A percentile compares a stretch with the other conserved stretches of the same genome.
Conservation (phyloP, 1,140 invertebrate species). For the Vollenhovia emeryi region DNA sequence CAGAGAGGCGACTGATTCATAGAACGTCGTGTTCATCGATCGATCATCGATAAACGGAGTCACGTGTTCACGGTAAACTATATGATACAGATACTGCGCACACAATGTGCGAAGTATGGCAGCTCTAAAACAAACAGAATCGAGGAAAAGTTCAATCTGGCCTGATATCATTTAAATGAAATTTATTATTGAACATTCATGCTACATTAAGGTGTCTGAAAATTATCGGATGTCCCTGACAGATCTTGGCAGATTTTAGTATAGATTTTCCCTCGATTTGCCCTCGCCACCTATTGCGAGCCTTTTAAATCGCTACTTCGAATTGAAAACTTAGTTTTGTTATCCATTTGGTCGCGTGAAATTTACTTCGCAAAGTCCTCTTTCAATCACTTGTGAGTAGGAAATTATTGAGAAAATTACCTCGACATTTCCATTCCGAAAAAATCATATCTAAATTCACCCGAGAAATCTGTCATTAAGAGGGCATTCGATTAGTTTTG, state of each 20-base stretch:
- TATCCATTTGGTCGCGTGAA: background rate
- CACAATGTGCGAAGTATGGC: background rate
- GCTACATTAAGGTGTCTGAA: background rate
- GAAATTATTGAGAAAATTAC: background rate
- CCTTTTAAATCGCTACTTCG: background rate
- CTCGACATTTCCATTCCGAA: background rate
- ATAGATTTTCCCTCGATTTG: background rate
- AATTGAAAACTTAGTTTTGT: background rate
- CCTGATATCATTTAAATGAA: no score
- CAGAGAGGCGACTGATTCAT: conserved; percentile 47
- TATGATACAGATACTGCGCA: background rate
- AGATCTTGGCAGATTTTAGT: background rate
- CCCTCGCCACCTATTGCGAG: no score
- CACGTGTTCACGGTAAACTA: conserved; percentile 34
- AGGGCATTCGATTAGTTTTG: background rate
- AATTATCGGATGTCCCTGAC: background rate
- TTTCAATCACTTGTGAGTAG: background rate
- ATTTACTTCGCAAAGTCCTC: background rate
- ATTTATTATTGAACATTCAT: background rate
- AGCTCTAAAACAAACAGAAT: conserved; percentile 3
- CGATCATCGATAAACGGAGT: conserved; percentile 30
- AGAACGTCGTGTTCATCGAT: conserved; percentile 33
- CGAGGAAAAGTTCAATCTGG: background rate
- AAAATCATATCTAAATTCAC: background rate
- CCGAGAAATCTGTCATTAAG: background rate